A percentile compares a stretch with the other conserved stretches of the same genome.
Evolutionary conservation across 2,797 vertebrate species (phyloP).

Genomic region (Myotis myotis): DNA sequence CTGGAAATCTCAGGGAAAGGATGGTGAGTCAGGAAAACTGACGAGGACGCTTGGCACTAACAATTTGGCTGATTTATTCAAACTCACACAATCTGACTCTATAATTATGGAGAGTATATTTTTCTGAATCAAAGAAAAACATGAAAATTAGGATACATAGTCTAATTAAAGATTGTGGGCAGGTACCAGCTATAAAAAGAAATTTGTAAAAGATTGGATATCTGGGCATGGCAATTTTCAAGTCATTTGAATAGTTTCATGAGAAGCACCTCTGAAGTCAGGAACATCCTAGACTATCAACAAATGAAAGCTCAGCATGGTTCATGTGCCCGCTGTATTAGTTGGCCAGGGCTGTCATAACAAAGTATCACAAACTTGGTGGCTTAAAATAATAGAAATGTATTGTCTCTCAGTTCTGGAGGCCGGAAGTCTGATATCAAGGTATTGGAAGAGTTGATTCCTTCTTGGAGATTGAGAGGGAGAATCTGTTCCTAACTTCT

Average conservation of each 20-base stretch:
- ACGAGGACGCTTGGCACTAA: background rate
- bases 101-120: background rate
- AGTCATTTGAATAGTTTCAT: background rate
- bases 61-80: background rate
- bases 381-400: background rate
- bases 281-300: background rate
- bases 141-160: background rate
- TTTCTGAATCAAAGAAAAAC: slow-evolving; percentile 18
- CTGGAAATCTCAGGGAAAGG: background rate
- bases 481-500: background rate
- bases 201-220: background rate
- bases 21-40: background rate
- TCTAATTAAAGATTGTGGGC: background rate
- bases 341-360: background rate
- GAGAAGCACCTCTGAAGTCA: background rate
- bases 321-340: too few relatives aligned
- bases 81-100: background rate
- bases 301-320: background rate
- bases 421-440: background rate
- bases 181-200: background rate
- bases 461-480: background rate
- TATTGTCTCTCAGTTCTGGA: background rate
- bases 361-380: background rate
- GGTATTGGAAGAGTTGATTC: background rate
- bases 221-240: background rate